Evolutionary conservation across 2,888 invertebrate genomes (phyloP), one percentile per base, ranked within the genome.

Genomic region (Plebejus argus): DNA sequence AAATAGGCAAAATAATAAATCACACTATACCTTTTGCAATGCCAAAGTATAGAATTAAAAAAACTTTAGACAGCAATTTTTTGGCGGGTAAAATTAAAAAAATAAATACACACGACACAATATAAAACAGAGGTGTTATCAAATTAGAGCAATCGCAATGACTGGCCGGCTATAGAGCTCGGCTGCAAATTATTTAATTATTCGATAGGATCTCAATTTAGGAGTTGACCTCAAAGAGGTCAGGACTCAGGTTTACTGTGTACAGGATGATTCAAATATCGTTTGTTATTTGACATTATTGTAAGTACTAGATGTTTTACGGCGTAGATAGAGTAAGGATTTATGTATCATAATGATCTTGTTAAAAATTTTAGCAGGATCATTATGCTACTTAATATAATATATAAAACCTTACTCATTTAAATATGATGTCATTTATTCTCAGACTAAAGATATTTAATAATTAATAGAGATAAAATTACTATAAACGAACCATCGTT

Each of bases 141-240:
- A 80, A 82, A 81, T 77, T 80, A 81, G 77, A 80, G 81, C 78
- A 79, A 79, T 80, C 76, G 79, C 77, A 79, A 77, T 78, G 80
- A 83, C 83, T 83, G 82, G 20, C 45, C 45, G 6, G 6, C 5
- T 7, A 78, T 45, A 8, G 61, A n/a, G 78, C 72, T 39, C 71
- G 71, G 78, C 80, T 80, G 80, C 79, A 80, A 80, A 80, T 81
- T 80, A 80, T 81, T 79, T 81, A 81, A 81, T 81, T 81, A 81
- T 79, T 87, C 88, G 87, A 90, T 90, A 85, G 83, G 80, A 85
- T 84, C 83, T 85, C 86, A 88, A 86, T 85, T 85, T 83, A 83
- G 81, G 85, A 83, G 84, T 81, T 81, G 86, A 85, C 85, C 86
- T 82, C 80, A 81, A 84, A 82, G 82, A 83, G 84, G 84, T 84